A percentile compares a stretch with the other conserved stretches of the same genome.
These are phyloP conservation scores for Triplophysa bombifrons DNA, from an alignment of 2,797 vertebrate genomes.

Conservation along the genomic window DNA sequence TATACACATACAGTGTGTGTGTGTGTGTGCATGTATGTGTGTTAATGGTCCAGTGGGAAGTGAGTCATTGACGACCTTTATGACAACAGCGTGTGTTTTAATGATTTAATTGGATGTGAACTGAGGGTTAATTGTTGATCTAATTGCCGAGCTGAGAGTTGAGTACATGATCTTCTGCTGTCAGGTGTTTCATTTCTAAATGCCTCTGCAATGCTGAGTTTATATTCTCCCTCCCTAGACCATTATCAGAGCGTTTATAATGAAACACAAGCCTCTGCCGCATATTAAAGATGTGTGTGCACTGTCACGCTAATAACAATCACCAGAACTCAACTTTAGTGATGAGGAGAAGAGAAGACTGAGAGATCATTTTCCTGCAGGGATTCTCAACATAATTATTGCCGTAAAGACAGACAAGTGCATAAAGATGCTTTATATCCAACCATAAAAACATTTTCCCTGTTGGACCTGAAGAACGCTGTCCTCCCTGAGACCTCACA, in stretches of 20 bases:
- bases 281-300: neutral
- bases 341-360: neutral
- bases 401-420: no score
- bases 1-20: no score
- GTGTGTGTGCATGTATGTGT: neutral
- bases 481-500: neutral
- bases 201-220: neutral
- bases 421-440: neutral
- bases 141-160: constrained; percentile 35
- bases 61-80: constrained; percentile 31
- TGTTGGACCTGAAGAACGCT: neutral
- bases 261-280: neutral
- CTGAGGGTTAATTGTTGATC: constrained; percentile 9
- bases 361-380: neutral
- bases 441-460: neutral
- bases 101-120: constrained; percentile 45
- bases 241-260: neutral
- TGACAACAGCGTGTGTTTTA: constrained; percentile 25
- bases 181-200: constrained; percentile 4
- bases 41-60: neutral
- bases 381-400: constrained; percentile 4
- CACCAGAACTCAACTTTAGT: neutral
- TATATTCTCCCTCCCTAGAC: neutral
- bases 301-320: neutral
- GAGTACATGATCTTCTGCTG: constrained; percentile 4